Evolutionary conservation across 2,888 invertebrate genomes (phyloP), one percentile per base, ranked within the genome.

Genomic region (Anthophora plumipes): DNA sequence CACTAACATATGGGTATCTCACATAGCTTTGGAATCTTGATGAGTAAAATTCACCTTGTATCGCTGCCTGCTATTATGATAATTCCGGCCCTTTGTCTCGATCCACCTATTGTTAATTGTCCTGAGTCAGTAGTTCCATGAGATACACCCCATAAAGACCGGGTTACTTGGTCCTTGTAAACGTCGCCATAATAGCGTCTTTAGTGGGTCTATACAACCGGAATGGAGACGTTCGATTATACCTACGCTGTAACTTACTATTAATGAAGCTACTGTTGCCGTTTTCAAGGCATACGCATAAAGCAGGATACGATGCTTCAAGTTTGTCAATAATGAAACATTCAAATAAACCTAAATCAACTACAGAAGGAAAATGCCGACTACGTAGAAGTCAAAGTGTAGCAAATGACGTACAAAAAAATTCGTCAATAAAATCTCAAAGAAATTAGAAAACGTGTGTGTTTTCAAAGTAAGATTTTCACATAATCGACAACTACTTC

Each of bases 31-130:
- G 60, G 6, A 22, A 57, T 52, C 22, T 55, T 52, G 73, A 52
- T 46, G 25, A 37, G 14, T 17, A 41, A 41, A 55, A 73, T 50
- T 50, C 54, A 48, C 6, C n/a, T 39, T 39, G 37, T 46, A 52
- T 68, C 31, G 12, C 17, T 37, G 39, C 20, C 12, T 43, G 7
- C 39, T 41, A 31, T 55, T 43, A 46, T 17, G 17, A 54, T 63
- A 63, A 75, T 43, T 41, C 52, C 22, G 8, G 12, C 8, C 60
- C 48, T 67, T 74, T 74, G 74, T 79, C 25, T 52, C 12, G 17
- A 14, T 39, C 20, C 14, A 43, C 54, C 66, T 11, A 74, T 74
- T 81, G 78, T 81, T 81, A 81, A 79, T 81, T 70, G 50, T 61
- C 43, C 55, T 43, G 54, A 55, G 11, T 60, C 46, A 46, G 66